phyloP scores from a whole-genome alignment of 2,797 vertebrate species.

The Leucoraja ocellata region DNA sequence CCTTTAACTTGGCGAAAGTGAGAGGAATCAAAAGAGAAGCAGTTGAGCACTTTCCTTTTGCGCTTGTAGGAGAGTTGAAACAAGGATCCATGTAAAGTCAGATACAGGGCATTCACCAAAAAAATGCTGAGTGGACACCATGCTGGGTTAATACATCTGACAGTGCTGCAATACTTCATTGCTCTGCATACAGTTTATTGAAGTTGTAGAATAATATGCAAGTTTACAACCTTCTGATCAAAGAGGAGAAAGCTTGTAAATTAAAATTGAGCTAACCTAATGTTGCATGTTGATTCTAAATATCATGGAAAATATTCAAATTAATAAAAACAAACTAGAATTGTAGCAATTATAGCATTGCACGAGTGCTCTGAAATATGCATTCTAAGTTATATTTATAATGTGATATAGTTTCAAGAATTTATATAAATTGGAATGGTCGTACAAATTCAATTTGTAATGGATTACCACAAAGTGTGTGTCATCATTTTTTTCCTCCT shows the following conservation, averaged over 20 bases:
- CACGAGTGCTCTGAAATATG: neutral
- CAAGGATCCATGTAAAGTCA: no score
- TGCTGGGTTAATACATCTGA: neutral
- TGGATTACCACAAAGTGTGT: conserved; percentile 48
- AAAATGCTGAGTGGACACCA: no score
- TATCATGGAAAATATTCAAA: neutral
- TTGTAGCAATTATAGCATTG: neutral
- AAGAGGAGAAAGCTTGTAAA: neutral
- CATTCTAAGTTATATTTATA: neutral
- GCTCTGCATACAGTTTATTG: neutral
- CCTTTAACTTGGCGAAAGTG: no score
- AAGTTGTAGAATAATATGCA: neutral
- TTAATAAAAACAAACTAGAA: neutral
- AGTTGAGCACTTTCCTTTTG: no score
- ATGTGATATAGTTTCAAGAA: neutral
- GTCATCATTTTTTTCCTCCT: conserved; percentile 39
- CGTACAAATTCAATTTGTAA: no score
- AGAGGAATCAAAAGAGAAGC: no score
- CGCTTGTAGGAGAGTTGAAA: no score
- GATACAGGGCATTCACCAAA: no score
- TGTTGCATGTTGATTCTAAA: neutral
- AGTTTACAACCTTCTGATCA: neutral
- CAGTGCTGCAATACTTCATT: no score
- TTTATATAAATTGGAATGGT: neutral
- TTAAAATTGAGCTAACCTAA: neutral